These are phyloP conservation scores for Acanthoscelides obtectus DNA, from an alignment of 2,888 invertebrate species.

Conservation along the genomic window DNA sequence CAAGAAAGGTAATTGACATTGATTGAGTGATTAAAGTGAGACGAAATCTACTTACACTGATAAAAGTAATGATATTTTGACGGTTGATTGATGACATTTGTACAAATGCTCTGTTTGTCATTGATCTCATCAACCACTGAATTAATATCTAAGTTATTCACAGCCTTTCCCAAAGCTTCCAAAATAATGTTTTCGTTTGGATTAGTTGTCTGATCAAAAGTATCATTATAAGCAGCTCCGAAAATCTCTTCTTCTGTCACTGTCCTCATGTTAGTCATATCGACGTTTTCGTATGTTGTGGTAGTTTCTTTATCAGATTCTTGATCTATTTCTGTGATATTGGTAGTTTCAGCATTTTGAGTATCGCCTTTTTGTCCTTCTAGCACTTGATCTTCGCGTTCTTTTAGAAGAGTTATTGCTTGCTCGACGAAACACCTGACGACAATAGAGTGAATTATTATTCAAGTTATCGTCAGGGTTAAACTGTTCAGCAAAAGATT, in stretches of 20 bases:
- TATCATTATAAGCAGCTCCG: neutral
- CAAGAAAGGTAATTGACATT: no score
- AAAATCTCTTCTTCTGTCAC: neutral
- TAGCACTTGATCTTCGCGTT: constrained; percentile 48
- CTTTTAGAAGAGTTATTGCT: constrained; percentile 66
- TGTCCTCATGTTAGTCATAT: neutral
- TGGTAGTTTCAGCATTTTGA: neutral
- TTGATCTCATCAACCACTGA: neutral
- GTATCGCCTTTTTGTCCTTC: constrained; percentile 1
- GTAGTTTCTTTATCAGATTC: neutral
- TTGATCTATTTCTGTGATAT: neutral
- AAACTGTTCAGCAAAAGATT: neutral
- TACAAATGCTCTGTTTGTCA: constrained; percentile 6
- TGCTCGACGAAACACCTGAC: constrained; percentile 70
- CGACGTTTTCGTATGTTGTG: neutral
- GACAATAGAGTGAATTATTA: neutral
- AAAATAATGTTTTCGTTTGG: neutral
- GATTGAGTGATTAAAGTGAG: no score
- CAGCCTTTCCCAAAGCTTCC: constrained; percentile 1
- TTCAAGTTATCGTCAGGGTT: no score
- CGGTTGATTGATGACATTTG: constrained; percentile 4
- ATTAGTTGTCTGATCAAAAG: neutral
- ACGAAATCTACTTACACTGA: constrained; percentile 57
- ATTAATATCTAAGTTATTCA: constrained; percentile 9
- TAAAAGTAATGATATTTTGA: constrained; percentile 72